These are phyloP conservation scores for Candidula unifasciata DNA, from an alignment of 2,888 invertebrate species.

Conservation along the genomic window DNA sequence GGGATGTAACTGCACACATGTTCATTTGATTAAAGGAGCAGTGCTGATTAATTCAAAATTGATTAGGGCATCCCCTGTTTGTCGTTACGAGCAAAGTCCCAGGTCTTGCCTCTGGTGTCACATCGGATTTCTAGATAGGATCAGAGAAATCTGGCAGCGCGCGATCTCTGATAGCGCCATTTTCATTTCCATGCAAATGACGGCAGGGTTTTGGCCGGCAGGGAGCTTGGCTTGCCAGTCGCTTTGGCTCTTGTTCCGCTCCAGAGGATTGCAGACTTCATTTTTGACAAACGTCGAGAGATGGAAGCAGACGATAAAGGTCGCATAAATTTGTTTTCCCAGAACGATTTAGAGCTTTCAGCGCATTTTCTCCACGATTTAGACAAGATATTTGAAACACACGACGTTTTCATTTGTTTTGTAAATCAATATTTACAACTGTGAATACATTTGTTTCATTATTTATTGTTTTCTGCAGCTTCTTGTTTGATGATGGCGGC, in stretches of 20 bases:
- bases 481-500: no score
- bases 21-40: slow-evolving; percentile 60
- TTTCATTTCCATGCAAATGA: slow-evolving; percentile 53
- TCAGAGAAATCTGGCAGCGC: slow-evolving; percentile 32
- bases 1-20: slow-evolving; percentile 56
- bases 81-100: slow-evolving; percentile 40
- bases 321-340: slow-evolving; percentile 45
- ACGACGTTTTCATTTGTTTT: neutral
- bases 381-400: no score
- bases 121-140: slow-evolving; percentile 43
- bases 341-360: slow-evolving; percentile 32
- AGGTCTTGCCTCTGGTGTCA: slow-evolving; percentile 34
- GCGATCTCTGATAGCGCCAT: slow-evolving; percentile 45
- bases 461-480: neutral
- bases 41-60: slow-evolving; percentile 72
- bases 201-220: slow-evolving; percentile 15
- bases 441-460: neutral
- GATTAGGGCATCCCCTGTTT: slow-evolving; percentile 56
- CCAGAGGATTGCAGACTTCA: slow-evolving; percentile 42
- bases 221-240: slow-evolving; percentile 13
- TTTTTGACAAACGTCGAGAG: slow-evolving; percentile 44
- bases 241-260: slow-evolving; percentile 22
- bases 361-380: neutral
- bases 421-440: neutral
- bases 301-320: slow-evolving; percentile 43